Conservation (phyloP, 2,797 vertebrate genomes). For the Cygnus olor region DNA sequence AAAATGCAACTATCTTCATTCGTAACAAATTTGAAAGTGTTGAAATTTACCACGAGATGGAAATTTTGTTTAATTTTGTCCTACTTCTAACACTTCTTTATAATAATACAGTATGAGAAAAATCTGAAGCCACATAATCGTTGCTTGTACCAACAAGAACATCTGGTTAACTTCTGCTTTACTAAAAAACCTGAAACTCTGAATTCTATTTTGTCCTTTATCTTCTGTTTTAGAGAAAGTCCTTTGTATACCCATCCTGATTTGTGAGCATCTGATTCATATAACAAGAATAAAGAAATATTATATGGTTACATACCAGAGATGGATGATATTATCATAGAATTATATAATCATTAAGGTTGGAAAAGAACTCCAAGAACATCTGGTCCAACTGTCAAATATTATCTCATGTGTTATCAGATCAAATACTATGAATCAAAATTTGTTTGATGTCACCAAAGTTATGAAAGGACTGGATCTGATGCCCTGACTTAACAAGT, state of each 20-base stretch:
- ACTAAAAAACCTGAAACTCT: background rate
- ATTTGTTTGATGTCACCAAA: background rate
- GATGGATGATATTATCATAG: background rate
- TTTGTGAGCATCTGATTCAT: background rate
- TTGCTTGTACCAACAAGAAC: background rate
- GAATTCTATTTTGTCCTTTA: background rate
- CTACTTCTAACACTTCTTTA: background rate
- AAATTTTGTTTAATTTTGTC: background rate
- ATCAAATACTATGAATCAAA: background rate
- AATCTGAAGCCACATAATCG: background rate
- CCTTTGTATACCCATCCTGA: background rate
- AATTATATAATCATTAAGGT: no score
- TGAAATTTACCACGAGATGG: background rate
- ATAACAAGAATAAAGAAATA: background rate
- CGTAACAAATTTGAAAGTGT: background rate
- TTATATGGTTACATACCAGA: background rate
- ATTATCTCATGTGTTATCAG: background rate
- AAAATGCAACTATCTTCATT: background rate
- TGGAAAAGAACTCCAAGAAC: no score
- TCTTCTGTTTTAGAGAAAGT: background rate
- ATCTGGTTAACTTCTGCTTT: background rate
- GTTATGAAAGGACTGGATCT: background rate
- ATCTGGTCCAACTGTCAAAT: background rate
- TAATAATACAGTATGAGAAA: background rate
- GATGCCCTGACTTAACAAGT: background rate